Evolutionary conservation across 2,113 vertebrate genomes (phyloP).

Genomic region (Shinisaurus crocodilurus): DNA sequence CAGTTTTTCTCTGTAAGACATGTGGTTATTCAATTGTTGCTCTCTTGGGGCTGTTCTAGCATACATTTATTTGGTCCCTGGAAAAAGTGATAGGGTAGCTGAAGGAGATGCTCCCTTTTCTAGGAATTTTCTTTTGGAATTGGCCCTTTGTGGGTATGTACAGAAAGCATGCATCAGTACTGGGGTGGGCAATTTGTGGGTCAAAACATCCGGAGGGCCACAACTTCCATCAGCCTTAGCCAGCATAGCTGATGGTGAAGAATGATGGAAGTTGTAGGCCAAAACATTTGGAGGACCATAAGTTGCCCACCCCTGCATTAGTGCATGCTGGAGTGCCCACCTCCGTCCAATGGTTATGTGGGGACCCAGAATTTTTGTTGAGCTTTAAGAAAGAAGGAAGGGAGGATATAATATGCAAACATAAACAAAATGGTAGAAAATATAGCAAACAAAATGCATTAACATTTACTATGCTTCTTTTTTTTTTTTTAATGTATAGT

Average conservation of each 20-base stretch:
- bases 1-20: conserved; percentile 67
- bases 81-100: neutral
- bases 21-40: conserved; percentile 55
- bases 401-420: neutral
- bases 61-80: neutral
- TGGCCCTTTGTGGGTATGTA: conserved; percentile 37
- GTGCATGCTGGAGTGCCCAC: neutral
- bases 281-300: too few relatives aligned
- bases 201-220: too few relatives aligned
- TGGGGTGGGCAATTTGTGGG: neutral
- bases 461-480: neutral
- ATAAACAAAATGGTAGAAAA: neutral
- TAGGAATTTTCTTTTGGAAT: conserved; percentile 24
- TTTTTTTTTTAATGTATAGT: neutral
- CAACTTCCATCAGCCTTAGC: too few relatives aligned
- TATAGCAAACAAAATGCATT: neutral
- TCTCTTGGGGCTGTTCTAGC: neutral
- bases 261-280: too few relatives aligned
- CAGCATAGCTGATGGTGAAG: too few relatives aligned
- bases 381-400: neutral
- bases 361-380: conserved; percentile 11
- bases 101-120: neutral
- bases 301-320: neutral
- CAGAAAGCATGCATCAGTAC: conserved; percentile 52
- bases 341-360: conserved; percentile 14